Evolutionary conservation across 1,140 invertebrate genomes (phyloP).

Genomic region (Drosophila sechellia): DNA sequence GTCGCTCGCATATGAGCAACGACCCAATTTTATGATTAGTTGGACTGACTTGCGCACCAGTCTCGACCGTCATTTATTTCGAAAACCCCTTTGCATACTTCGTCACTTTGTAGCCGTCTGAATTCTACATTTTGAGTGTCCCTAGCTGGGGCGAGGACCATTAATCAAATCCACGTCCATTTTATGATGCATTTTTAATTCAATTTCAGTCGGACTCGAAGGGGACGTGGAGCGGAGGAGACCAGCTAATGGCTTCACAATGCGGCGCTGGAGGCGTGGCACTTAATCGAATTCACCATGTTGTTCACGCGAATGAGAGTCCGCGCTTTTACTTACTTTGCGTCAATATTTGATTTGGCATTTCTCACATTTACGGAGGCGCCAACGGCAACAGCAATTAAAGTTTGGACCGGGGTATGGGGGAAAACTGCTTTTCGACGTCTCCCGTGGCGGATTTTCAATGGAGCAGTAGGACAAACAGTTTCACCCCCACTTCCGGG

Average conservation of each 20-base stretch:
- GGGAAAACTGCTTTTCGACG: slow-evolving; percentile 38
- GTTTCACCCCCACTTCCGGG: slow-evolving; percentile 6
- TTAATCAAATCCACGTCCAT: slow-evolving; percentile 79
- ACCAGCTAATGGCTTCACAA: slow-evolving; percentile 52
- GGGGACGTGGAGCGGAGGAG: slow-evolving; percentile 11
- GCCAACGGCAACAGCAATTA: slow-evolving; percentile 65
- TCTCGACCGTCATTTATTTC: slow-evolving; percentile 61
- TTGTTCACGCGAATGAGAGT: slow-evolving; percentile 8
- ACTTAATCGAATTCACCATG: slow-evolving; percentile 71
- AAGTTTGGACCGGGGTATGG: slow-evolving; percentile 14
- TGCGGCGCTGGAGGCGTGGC: slow-evolving; percentile 58
- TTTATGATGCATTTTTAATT: slow-evolving; percentile 80
- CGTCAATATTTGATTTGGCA: slow-evolving; percentile 80
- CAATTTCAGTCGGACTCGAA: slow-evolving; percentile 50
- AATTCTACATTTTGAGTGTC: slow-evolving; percentile 41
- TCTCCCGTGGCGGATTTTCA: slow-evolving; percentile 61
- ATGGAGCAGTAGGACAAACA: slow-evolving; percentile 32
- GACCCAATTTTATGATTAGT: slow-evolving; percentile 67
- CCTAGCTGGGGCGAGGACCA: slow-evolving; percentile 31
- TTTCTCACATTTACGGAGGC: slow-evolving; percentile 62
- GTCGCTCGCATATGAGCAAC: slow-evolving; percentile 14
- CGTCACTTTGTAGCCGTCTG: slow-evolving; percentile 19
- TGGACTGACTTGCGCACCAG: slow-evolving; percentile 39
- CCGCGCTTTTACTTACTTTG: slow-evolving; percentile 67
- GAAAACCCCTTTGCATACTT: slow-evolving; percentile 52